Evolutionary conservation across 2,797 vertebrate species (phyloP), one percentile per base, ranked within the genome.

Genomic region (Odontamblyopus lacepedii): DNA sequence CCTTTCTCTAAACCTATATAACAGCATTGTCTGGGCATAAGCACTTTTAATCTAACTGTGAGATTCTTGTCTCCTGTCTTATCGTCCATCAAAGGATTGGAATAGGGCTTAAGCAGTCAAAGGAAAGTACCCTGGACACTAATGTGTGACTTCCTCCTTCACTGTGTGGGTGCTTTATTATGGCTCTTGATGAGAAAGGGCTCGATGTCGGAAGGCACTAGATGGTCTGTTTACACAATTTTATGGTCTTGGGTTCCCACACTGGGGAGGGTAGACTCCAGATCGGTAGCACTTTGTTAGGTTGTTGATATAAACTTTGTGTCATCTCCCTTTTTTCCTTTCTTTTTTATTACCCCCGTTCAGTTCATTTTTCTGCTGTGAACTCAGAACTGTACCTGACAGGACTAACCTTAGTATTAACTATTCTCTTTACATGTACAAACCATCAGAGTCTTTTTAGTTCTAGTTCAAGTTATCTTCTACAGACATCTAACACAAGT

Each of bases 81-180:
- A 65, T 27, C 41, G 13, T 65, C 63, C 63, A 65, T 65, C 63
- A 65, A 65, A 65, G 63, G 41, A 9, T 16, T 48, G 7, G 63
- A 23, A 48, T 48, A 27, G 9, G 41, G 23, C 23, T 27, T 23
- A n/a, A 16, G 30, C 62, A 13, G 62, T 63, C 62, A 63, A 63
- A 63, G 62, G 62, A 63, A 50, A 65, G 63, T 48, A 65, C 63
- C 63, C 63, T 27, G 41, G 63, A 65, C 63, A 65, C 63, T 65
- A 50, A 65, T 65, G 63, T 65, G 63, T 65, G 63, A 65, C 63
- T 65, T 65, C 63, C 63, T 50, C 35, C 23, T 27, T 48, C n/a
- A 41, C 55, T 62, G 57, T 48, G 69, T 70, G 69, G 60, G 56
- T 62, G 69, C 27, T 55, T 71, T 71, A 63, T 50, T 61, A 71